Percentiles rank a stretch among this genome's conserved stretches.
These are phyloP conservation scores for Hyposmocoma kahamanoa DNA, from an alignment of 1,140 invertebrate genomes.

Conservation along the genomic window DNA sequence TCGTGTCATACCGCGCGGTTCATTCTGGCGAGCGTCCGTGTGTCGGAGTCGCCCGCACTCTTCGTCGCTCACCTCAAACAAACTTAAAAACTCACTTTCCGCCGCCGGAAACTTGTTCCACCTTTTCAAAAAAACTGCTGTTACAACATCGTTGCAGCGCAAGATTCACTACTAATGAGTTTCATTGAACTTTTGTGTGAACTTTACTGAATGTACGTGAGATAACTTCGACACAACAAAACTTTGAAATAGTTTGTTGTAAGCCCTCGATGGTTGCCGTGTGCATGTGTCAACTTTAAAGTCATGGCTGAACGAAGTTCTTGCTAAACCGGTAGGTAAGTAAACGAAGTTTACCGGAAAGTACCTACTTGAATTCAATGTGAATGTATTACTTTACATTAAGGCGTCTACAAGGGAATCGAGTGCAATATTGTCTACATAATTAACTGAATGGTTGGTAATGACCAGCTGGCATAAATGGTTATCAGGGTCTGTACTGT, in stretches of 20 bases:
- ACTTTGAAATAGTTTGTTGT: slow-evolving; percentile 45
- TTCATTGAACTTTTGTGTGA: slow-evolving; percentile 19
- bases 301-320: slow-evolving; percentile 50
- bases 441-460: background rate
- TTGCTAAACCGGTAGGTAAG: slow-evolving; percentile 63
- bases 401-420: background rate
- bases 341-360: slow-evolving; percentile 49
- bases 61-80: slow-evolving; percentile 24
- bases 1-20: slow-evolving; percentile 40
- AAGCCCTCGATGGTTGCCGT: slow-evolving; percentile 17
- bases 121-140: slow-evolving; percentile 30
- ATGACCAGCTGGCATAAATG: background rate
- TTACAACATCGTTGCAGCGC: slow-evolving; percentile 25
- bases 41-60: slow-evolving; percentile 16
- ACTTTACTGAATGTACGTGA: slow-evolving; percentile 25
- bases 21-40: slow-evolving; percentile 36
- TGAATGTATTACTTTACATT: too few species aligned
- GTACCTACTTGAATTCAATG: slow-evolving; percentile 22
- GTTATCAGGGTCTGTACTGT: background rate
- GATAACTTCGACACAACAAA: slow-evolving; percentile 49
- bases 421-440: background rate
- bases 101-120: slow-evolving; percentile 38
- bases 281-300: slow-evolving; percentile 40
- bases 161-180: slow-evolving; percentile 24
- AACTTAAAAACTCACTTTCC: slow-evolving; percentile 56